Percentiles rank a stretch among this genome's conserved stretches.
Evolutionary conservation across 2,888 invertebrate species (phyloP).

Genomic region (Unio delphinus): DNA sequence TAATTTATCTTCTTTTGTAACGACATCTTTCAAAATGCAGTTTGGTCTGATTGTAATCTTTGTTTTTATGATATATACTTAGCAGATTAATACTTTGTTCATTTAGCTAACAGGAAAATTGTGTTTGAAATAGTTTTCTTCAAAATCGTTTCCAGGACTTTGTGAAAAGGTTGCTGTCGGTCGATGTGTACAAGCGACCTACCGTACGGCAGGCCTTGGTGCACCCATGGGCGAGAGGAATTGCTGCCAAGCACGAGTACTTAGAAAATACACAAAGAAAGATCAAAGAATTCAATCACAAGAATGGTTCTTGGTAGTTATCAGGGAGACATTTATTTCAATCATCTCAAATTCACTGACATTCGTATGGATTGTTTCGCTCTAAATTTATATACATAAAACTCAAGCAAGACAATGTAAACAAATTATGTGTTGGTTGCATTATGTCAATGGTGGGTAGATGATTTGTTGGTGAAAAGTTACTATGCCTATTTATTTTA

Average conservation of each 20-base stretch:
- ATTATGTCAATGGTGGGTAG: too few relatives aligned
- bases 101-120: background rate
- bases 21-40: too few relatives aligned
- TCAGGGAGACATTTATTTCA: background rate
- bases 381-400: too few relatives aligned
- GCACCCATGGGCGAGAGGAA: conserved; percentile 60
- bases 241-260: conserved; percentile 44
- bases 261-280: conserved; percentile 55
- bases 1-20: too few relatives aligned
- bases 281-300: conserved; percentile 62
- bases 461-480: too few relatives aligned
- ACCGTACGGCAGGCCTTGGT: conserved; percentile 52
- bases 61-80: too few relatives aligned
- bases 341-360: background rate
- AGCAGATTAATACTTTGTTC: too few relatives aligned
- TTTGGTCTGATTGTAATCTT: too few relatives aligned
- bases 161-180: conserved; percentile 41
- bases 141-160: conserved; percentile 42
- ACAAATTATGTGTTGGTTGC: too few relatives aligned
- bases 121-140: background rate
- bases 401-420: too few relatives aligned
- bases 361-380: too few relatives aligned
- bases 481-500: too few relatives aligned
- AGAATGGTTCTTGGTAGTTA: background rate
- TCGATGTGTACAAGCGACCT: conserved; percentile 50